Percentiles rank a stretch among this genome's conserved stretches.
Evolutionary conservation across 2,797 vertebrate genomes (phyloP).

Genomic region (Chaenodraco wilsoni): DNA sequence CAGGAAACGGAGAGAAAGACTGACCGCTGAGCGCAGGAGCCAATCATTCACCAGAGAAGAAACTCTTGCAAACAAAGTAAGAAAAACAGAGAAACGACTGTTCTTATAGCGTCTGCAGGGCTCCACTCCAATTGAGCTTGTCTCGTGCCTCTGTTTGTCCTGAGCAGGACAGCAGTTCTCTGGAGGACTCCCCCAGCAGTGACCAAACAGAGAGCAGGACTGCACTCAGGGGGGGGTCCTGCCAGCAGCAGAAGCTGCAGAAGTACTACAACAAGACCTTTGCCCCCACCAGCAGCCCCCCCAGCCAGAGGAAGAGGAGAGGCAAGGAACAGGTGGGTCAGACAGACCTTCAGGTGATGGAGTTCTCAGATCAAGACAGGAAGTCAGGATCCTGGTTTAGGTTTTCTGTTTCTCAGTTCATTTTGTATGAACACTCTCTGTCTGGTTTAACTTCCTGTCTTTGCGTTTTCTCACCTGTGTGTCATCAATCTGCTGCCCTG

Average conservation of each 20-base stretch:
- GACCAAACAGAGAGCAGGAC: slow-evolving; percentile 68
- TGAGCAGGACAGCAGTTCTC: slow-evolving; percentile 83
- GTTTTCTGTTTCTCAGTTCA: no score
- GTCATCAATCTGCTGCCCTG: no score
- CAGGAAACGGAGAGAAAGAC: slow-evolving; percentile 86
- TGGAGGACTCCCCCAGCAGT: slow-evolving; percentile 82
- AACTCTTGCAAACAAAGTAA: slow-evolving; percentile 85
- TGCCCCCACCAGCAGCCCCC: slow-evolving; percentile 59
- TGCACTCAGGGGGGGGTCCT: neutral
- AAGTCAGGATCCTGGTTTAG: no score
- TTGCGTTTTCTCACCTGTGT: no score
- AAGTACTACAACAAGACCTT: slow-evolving; percentile 2
- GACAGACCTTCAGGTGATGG: neutral
- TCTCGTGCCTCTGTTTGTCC: slow-evolving; percentile 2
- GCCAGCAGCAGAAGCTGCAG: neutral
- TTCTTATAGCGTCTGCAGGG: neutral
- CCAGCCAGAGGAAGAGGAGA: slow-evolving; percentile 71
- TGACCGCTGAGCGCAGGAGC: slow-evolving; percentile 84
- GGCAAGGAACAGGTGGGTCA: slow-evolving; percentile 55
- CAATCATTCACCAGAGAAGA: slow-evolving; percentile 86
- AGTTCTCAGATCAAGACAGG: neutral
- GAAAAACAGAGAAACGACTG: neutral
- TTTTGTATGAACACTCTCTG: no score
- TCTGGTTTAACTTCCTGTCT: no score
- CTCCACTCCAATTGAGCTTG: no score